A percentile compares a stretch with the other conserved stretches of the same genome.
phyloP scores from a whole-genome alignment of 2,113 vertebrate genomes.

The Sclerurus mexicanus region DNA sequence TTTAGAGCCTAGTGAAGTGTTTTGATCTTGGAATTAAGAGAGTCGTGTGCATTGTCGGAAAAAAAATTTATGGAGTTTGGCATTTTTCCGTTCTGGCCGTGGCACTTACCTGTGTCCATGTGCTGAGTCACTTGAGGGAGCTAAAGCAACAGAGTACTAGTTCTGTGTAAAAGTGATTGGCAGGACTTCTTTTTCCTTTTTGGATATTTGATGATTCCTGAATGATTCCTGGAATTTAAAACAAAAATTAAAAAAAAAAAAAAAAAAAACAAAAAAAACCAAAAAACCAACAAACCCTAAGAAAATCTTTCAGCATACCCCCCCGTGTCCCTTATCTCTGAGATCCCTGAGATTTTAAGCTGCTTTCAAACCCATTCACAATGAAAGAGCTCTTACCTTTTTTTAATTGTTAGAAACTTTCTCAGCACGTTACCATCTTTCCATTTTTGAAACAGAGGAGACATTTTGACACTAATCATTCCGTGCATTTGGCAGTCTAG shows the following conservation, averaged over 20 bases:
- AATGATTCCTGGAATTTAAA: not conserved
- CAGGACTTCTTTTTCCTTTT: not conserved
- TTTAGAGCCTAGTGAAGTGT: not conserved
- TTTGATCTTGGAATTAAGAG: not conserved
- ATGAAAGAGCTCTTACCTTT: not conserved
- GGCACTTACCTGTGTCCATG: not conserved
- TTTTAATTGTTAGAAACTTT: not conserved
- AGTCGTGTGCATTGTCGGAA: not conserved
- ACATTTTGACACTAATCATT: not conserved
- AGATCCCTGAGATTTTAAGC: not conserved
- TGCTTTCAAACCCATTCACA: not conserved
- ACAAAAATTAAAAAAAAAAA: not conserved
- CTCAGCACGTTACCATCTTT: not conserved
- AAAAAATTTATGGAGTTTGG: not conserved
- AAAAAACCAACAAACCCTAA: not conserved
- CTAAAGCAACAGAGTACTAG: not conserved
- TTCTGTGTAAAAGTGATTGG: not conserved
- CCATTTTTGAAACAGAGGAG: not conserved
- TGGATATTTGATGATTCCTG: not conserved
- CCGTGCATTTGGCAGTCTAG: not conserved
- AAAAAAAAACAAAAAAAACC: too few relatives aligned
- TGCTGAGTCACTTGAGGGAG: not conserved
- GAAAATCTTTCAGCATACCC: not conserved
- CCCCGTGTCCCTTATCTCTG: not conserved
- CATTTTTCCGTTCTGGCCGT: not conserved